Evolutionary conservation across 2,888 invertebrate genomes (phyloP).

Genomic region (Cyclophora albipunctata): DNA sequence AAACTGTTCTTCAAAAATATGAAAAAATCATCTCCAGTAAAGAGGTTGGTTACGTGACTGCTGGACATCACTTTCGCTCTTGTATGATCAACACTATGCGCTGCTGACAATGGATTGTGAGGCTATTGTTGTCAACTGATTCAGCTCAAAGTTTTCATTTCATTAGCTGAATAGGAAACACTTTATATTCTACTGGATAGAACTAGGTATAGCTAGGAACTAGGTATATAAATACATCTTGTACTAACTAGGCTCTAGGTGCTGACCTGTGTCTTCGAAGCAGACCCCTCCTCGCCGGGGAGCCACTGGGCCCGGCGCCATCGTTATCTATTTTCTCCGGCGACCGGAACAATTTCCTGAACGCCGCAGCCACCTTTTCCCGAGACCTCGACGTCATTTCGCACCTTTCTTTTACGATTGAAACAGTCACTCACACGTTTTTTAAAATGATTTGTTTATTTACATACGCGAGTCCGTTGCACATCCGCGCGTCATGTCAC

Average conservation of each 20-base stretch:
- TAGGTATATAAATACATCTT: background rate
- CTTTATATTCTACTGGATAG: background rate
- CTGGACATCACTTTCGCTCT: no score
- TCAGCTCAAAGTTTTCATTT: no score
- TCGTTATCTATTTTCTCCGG: constrained; percentile 82
- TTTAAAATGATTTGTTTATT: constrained; percentile 35
- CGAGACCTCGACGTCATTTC: constrained; percentile 86
- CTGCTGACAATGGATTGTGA: no score
- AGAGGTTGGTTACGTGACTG: no score
- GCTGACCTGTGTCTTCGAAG: constrained; percentile 63
- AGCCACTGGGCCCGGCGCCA: constrained; percentile 74
- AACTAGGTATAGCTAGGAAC: background rate
- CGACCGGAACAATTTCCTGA: constrained; percentile 85
- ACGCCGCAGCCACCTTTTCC: constrained; percentile 87
- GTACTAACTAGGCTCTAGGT: background rate
- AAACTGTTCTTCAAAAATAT: no score
- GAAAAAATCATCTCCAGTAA: no score
- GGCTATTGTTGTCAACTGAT: background rate
- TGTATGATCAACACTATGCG: no score
- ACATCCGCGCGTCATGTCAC: constrained; percentile 43
- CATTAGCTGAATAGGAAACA: background rate
- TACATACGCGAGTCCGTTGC: constrained; percentile 33
- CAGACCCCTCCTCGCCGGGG: constrained; percentile 75
- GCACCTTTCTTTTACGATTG: constrained; percentile 42
- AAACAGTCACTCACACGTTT: constrained; percentile 36